Percentiles rank a stretch among this genome's conserved stretches.
These are phyloP conservation scores for Cololabis saira DNA, from an alignment of 2,113 vertebrate genomes.

Conservation along the genomic window DNA sequence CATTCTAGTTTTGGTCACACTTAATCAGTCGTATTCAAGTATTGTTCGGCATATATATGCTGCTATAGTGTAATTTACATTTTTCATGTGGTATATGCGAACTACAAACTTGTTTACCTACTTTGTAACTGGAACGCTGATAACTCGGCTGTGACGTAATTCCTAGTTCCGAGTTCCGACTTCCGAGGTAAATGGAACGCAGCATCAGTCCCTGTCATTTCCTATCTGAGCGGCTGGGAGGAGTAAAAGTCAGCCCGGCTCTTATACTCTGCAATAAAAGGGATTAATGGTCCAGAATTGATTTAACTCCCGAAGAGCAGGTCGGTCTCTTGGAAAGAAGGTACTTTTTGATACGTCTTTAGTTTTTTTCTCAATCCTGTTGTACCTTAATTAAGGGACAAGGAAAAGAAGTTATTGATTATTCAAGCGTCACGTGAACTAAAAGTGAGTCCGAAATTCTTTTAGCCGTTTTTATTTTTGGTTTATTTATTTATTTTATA, in stretches of 20 bases:
- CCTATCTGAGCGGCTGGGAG: conserved; percentile 48
- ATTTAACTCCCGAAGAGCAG: conserved; percentile 2
- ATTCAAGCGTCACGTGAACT: not conserved
- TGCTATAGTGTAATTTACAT: no score
- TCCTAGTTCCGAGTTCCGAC: no score
- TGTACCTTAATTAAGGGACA: no score
- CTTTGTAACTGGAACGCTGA: no score
- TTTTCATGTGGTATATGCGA: no score
- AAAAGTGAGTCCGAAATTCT: conserved; percentile 2
- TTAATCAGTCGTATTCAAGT: no score
- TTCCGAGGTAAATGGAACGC: no score
- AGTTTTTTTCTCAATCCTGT: not conserved
- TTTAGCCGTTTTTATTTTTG: not conserved
- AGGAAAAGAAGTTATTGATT: not conserved
- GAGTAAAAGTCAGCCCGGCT: conserved; percentile 39
- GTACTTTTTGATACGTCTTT: not conserved
- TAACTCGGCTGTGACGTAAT: no score
- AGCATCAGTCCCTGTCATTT: conserved; percentile 17
- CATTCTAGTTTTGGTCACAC: no score
- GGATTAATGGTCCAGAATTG: conserved; percentile 8
- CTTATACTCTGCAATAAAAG: conserved; percentile 4
- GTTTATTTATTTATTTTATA: no score
- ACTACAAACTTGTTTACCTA: no score
- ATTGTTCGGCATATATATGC: no score
- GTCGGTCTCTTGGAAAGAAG: conserved; percentile 11